phyloP scores from a whole-genome alignment of 2,113 vertebrate species.

The Bos indicus region DNA sequence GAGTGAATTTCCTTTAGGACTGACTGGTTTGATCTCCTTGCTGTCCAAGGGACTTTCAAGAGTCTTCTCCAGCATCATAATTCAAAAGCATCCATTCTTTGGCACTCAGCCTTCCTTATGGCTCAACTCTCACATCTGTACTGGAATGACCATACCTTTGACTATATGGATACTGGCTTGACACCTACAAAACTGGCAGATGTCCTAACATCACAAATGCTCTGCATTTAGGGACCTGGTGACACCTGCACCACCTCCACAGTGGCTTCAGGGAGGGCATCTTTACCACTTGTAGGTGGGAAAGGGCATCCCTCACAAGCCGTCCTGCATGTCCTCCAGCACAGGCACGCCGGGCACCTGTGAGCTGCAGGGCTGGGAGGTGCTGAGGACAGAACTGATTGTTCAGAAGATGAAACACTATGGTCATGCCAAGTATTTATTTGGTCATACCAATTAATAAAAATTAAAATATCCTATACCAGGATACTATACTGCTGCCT shows the following conservation, averaged over 20 bases:
- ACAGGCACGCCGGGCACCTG: accelerated
- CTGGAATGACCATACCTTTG: not conserved
- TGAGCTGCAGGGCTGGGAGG: not conserved
- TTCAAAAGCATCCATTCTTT: not conserved
- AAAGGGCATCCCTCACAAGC: not conserved
- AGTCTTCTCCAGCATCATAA: not conserved
- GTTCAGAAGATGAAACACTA: not conserved
- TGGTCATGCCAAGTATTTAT: too few species aligned
- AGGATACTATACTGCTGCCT: not conserved
- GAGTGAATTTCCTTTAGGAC: not conserved
- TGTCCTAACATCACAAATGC: not conserved
- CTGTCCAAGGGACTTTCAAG: not conserved
- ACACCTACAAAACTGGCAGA: not conserved
- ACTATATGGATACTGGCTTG: not conserved
- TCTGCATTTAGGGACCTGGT: not conserved
- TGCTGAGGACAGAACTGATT: not conserved
- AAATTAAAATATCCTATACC: not conserved
- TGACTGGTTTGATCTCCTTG: not conserved
- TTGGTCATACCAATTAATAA: not conserved
- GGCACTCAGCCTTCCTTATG: not conserved
- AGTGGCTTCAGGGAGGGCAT: not conserved
- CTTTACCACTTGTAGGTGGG: accelerated
- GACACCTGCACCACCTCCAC: not conserved
- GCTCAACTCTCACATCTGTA: not conserved
- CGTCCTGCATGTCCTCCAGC: not conserved